Evolutionary conservation across 2,113 vertebrate genomes (phyloP).

Genomic region (Balaeniceps rex): DNA sequence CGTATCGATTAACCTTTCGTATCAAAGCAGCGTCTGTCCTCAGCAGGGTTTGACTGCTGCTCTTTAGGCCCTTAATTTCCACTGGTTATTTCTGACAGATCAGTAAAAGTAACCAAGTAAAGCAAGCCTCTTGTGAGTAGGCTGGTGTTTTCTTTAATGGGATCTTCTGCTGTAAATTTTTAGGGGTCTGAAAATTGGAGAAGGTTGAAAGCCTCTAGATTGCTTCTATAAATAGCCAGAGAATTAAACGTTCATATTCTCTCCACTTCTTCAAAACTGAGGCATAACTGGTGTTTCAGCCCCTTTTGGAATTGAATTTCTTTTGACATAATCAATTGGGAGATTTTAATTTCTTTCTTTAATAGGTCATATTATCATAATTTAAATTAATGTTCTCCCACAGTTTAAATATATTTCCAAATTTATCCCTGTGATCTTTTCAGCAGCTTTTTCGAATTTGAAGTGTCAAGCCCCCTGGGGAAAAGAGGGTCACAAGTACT

Average conservation of each 20-base stretch:
- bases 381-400: conserved; percentile 12
- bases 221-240: not conserved
- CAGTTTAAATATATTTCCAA: conserved; percentile 12
- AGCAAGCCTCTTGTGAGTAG: not conserved
- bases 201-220: not conserved
- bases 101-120: not conserved
- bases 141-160: not conserved
- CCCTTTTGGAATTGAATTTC: not conserved
- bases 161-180: not conserved
- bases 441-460: not conserved
- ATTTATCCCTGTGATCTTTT: conserved; percentile 28
- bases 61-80: not conserved
- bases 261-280: not conserved
- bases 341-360: conserved; percentile 35
- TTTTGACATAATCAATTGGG: not conserved
- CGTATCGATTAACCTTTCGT: rapidly evolving
- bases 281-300: not conserved
- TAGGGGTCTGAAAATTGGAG: not conserved
- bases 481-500: not conserved
- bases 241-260: not conserved
- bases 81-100: not conserved
- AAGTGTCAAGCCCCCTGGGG: not conserved
- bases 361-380: conserved; percentile 58
- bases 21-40: not conserved
- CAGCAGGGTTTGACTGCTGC: not conserved